Evolutionary conservation across 2,888 invertebrate species (phyloP).

Genomic region (Cerceris ruficornis): DNA sequence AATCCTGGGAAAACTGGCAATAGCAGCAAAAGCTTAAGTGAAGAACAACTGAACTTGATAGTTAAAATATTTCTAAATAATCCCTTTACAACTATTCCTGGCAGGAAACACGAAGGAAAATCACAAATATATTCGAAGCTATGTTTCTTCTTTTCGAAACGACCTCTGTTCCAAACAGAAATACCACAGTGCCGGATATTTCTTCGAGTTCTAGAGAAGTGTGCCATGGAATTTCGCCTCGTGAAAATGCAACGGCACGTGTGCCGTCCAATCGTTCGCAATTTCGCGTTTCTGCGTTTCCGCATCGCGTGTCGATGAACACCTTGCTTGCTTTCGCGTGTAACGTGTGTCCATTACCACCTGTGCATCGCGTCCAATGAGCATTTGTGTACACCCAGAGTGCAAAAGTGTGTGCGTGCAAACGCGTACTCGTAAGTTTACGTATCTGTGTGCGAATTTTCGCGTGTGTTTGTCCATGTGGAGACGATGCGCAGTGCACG

Average conservation of each 20-base stretch:
- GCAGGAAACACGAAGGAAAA: too few species aligned
- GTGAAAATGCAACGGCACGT: constrained; percentile 45
- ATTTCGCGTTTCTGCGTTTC: constrained; percentile 39
- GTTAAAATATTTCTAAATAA: too few species aligned
- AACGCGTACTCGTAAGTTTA: constrained; percentile 26
- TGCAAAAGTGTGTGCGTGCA: neutral
- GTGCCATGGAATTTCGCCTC: constrained; percentile 10
- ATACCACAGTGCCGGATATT: neutral
- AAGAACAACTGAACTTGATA: too few species aligned
- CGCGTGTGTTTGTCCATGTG: constrained; percentile 26
- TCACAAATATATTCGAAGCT: too few species aligned
- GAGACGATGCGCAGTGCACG: constrained; percentile 61
- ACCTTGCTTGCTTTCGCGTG: constrained; percentile 5
- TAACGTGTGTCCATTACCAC: neutral
- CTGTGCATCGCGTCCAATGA: constrained; percentile 10
- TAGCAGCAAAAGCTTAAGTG: too few species aligned
- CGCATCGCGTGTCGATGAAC: constrained; percentile 38
- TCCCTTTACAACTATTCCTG: too few species aligned
- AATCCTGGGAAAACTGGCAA: too few species aligned
- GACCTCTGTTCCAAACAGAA: neutral
- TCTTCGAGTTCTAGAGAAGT: constrained; percentile 1
- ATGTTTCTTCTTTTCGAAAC: neutral
- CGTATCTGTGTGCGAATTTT: constrained; percentile 26
- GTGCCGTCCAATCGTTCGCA: constrained; percentile 27
- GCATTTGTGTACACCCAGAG: neutral